These are phyloP conservation scores for Apamea epomidion DNA, from an alignment of 2,888 invertebrate species.

Conservation along the genomic window DNA sequence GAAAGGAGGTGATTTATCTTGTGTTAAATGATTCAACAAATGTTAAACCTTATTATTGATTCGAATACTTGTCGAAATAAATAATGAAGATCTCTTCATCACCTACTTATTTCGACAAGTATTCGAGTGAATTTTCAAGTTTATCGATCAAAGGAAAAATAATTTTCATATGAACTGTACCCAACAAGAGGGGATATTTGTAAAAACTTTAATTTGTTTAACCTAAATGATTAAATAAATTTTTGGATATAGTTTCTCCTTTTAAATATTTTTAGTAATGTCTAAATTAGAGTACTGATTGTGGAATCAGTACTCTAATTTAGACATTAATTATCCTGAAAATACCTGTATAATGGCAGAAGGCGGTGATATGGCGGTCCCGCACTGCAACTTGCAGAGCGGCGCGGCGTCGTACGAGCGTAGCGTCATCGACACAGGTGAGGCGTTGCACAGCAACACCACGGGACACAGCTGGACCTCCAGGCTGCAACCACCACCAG, in stretches of 20 bases:
- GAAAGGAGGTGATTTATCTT: too few relatives aligned
- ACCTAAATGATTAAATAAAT: too few relatives aligned
- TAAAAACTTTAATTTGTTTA: too few relatives aligned
- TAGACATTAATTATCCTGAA: too few relatives aligned
- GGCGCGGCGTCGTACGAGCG: slow-evolving; percentile 84
- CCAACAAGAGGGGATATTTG: too few relatives aligned
- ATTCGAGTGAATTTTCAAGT: neutral
- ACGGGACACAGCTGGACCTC: slow-evolving; percentile 78
- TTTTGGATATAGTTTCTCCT: neutral
- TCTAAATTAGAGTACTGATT: neutral
- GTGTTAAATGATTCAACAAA: too few relatives aligned
- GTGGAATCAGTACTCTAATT: too few relatives aligned
- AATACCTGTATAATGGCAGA: slow-evolving; percentile 76
- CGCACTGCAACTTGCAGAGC: slow-evolving; percentile 81
- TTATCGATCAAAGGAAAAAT: neutral
- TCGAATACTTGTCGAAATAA: too few relatives aligned
- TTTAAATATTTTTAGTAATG: neutral
- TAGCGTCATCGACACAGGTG: slow-evolving; percentile 78
- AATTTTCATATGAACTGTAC: neutral
- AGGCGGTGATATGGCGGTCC: slow-evolving; percentile 79
- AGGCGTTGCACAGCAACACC: slow-evolving; percentile 82
- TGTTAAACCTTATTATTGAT: too few relatives aligned
- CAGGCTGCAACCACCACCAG: slow-evolving; percentile 83
- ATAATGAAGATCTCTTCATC: neutral
- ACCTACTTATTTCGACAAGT: neutral